Conservation (phyloP, 1,140 invertebrate species). For the Drosophila subobscura region DNA sequence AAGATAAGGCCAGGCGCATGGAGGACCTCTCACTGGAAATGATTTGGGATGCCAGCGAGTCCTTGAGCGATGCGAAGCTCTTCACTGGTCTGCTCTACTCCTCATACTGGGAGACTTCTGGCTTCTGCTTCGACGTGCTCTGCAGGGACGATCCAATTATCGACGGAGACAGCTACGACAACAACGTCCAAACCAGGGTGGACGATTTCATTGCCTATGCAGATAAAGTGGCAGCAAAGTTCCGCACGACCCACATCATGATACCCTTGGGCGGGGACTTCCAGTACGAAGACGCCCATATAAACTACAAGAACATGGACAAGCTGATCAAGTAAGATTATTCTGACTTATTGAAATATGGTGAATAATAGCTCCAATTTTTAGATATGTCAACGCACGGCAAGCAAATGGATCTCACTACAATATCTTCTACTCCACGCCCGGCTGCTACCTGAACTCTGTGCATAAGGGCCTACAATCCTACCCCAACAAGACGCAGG, state of each 20-base stretch:
- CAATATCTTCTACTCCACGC: constrained; percentile 86
- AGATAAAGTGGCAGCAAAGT: constrained; percentile 83
- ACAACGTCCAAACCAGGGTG: constrained; percentile 88
- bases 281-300: constrained; percentile 92
- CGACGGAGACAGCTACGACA: constrained; percentile 89
- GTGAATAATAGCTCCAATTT: not conserved
- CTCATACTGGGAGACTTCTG: constrained; percentile 91
- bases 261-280: constrained; percentile 98
- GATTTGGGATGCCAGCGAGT: constrained; percentile 86
- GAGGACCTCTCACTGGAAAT: constrained; percentile 84
- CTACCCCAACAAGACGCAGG: constrained; percentile 89
- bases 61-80: constrained; percentile 86
- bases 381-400: constrained; percentile 83
- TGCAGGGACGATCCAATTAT: constrained; percentile 93
- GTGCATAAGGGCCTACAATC: constrained; percentile 88
- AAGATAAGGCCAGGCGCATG: constrained; percentile 90
- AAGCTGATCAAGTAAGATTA: constrained; percentile 91
- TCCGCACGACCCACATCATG: constrained; percentile 89
- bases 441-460: constrained; percentile 95
- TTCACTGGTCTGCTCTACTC: constrained; percentile 91
- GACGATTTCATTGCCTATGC: constrained; percentile 85
- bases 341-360: no score
- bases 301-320: constrained; percentile 95
- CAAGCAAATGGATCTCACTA: constrained; percentile 87
- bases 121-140: constrained; percentile 95